Conservation (phyloP, 1,140 invertebrate species). For the Mycetomoellerius zeteki region DNA sequence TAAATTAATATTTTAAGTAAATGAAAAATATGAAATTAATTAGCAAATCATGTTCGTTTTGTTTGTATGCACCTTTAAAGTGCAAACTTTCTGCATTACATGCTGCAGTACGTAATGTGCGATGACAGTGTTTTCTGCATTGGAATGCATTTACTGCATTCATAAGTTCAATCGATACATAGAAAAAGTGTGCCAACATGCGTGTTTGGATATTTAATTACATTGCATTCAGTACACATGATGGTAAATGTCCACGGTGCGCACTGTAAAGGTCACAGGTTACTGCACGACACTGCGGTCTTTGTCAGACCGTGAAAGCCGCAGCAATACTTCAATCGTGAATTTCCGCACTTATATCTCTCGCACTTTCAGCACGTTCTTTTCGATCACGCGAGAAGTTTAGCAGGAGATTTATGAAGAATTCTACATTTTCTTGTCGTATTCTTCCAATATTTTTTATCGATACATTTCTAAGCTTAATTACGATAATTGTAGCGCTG, state of each 20-base stretch:
- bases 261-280: slow-evolving; percentile 43
- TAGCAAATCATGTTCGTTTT: background rate
- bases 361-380: slow-evolving; percentile 1
- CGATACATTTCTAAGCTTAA: background rate
- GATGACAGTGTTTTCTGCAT: background rate
- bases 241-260: slow-evolving; percentile 9
- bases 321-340: slow-evolving; percentile 42
- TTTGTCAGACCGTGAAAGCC: slow-evolving; percentile 32
- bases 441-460: slow-evolving; percentile 1
- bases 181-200: background rate
- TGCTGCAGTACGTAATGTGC: background rate
- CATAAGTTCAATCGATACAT: background rate
- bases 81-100: background rate
- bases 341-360: slow-evolving; percentile 24
- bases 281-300: slow-evolving; percentile 41
- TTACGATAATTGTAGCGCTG: background rate
- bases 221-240: slow-evolving; percentile 3
- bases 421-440: background rate
- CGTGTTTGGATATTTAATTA: slow-evolving; percentile 43
- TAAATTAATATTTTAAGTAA: slow-evolving; percentile 17
- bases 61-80: background rate
- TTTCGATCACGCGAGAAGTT: slow-evolving; percentile 22
- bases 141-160: slow-evolving; percentile 10
- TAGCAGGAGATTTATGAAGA: background rate
- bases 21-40: background rate